Base-by-base conservation (phyloP, 1,140 invertebrate genomes). In the Belonocnema kinseyi region DNA sequence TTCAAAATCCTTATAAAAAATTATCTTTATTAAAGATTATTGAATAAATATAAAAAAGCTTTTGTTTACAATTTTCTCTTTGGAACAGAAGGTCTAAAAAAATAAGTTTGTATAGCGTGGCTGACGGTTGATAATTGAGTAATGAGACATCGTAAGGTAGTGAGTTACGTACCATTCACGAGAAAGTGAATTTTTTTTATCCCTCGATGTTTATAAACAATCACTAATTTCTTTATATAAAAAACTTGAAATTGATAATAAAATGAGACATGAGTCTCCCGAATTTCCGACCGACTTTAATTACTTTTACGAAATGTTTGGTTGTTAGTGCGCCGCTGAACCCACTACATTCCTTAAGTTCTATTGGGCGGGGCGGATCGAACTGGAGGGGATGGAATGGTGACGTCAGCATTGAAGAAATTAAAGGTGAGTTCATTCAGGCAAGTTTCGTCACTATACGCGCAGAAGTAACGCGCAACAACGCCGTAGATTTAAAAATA, bases 341-440 rank as follows among this genome's bases (percentile, higher is more conserved):
- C 58, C 75, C 17, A 66, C 61, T 66, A 66, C 61, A 66, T 66
- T 66, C 61, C 61, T 40, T 76, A 86, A 85, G 56, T 88, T 78
- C 82, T 85, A 85, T 88, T 85, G 88, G 88, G 88, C 86, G 88
- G 88, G 89, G 88, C 88, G 82, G 82, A 33, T 13, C 52, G 72
- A 53, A 74, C 54, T 74, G 70, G 83, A 73, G 84, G 85, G 85
- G 83, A 85, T 84, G 77, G 82, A 87, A 85, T 83, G 83, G 75
- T 33, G 40, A 33, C 61, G 16, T 16, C 2, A 46, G 40, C 40
- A 46, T 46, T 46, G 40, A 72, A 5, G 12, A 13, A 33, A 53
- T 58, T 12, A 77, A 73, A 73, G 75, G 75, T 72, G 66, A 76
- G 66, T 66, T 66, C 61, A 66, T 66, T 66, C 61, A 66, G 14